phyloP scores from a whole-genome alignment of 2,113 vertebrate genomes.

The Dipodomys spectabilis region DNA sequence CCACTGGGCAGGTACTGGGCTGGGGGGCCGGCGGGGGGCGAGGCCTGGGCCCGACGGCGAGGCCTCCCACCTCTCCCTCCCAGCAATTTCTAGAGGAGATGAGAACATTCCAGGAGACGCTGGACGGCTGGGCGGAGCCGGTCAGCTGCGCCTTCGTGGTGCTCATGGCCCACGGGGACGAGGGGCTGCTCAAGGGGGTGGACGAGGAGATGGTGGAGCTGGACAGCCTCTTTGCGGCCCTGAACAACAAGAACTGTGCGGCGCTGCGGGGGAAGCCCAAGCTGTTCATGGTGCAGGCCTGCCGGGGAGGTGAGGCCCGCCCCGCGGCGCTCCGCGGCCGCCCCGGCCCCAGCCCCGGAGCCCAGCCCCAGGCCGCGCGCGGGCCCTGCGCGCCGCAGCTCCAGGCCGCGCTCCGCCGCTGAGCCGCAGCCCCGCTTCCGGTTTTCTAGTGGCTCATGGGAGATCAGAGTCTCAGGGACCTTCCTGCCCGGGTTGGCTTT shows the following conservation, averaged over 20 bases:
- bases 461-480: too few species aligned
- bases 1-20: constrained; percentile 65
- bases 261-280: constrained; percentile 89
- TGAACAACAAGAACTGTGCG: constrained; percentile 86
- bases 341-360: background rate
- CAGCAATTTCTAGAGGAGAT: constrained; percentile 76
- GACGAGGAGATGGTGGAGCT: constrained; percentile 58
- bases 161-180: constrained; percentile 76
- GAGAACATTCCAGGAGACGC: constrained; percentile 66
- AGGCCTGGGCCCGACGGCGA: too few species aligned
- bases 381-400: too few species aligned
- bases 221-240: constrained; percentile 84
- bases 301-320: constrained; percentile 87
- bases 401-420: too few species aligned
- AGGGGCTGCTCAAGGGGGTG: constrained; percentile 61
- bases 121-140: constrained; percentile 46
- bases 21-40: background rate
- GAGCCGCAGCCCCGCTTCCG: too few species aligned
- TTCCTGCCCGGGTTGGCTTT: too few species aligned
- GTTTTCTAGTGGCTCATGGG: too few species aligned
- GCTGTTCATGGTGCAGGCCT: constrained; percentile 91
- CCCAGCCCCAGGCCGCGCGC: too few species aligned
- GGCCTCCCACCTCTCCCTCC: background rate
- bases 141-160: constrained; percentile 79
- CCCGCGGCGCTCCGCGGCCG: too few species aligned